Evolutionary conservation across 2,113 vertebrate species (phyloP), one percentile per base, ranked within the genome.

Genomic region (Caranx melampygus): DNA sequence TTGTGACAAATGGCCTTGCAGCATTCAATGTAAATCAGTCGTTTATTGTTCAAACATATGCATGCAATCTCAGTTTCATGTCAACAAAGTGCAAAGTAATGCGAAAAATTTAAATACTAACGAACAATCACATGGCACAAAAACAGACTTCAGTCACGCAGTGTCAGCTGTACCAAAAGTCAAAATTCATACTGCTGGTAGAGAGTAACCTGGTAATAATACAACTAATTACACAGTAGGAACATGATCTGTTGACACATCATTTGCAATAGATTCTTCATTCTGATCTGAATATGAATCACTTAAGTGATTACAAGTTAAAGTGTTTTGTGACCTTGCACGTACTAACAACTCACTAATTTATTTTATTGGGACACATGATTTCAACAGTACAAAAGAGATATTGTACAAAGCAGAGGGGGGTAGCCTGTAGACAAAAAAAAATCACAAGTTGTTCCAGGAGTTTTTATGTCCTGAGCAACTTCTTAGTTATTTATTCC

Each of bases 41-140:
- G 59, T 83, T 90, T 87, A 71, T 83, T 79, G 65, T 59, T 20
- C 69, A 67, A 79, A 66, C 60, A 81, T 54, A 44, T 84, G 79
- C 76, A 75, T 71, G 61, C 14, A 5, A 54, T 34, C 18, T 57
- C 33, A 47, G 40, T 63, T 52, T 47, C 21, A 58, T 82, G 49
- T 79, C 10, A 67, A 69, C 66, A 55, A 21, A 58, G 87, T 92
- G 88, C 89, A 89, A 89, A 81, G 80, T 51, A 79, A 78, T 21
- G 62, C 62, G 40, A 55, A 77, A 42, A 76, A 72, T 69, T 40
- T 35, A 49, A 33, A 78, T 75, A 55, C 34, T 42, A n/a, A 60
- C 18, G 14, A 47, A 40, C 21, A 82, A 87, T 31, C 3, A 44
- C 71, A 68, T 79, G 79, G 87, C 82, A 82, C 85, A 66, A 84